Percentiles rank a stretch among this genome's conserved stretches.
Evolutionary conservation across 2,888 invertebrate genomes (phyloP).

Genomic region (Lysandra coridon): DNA sequence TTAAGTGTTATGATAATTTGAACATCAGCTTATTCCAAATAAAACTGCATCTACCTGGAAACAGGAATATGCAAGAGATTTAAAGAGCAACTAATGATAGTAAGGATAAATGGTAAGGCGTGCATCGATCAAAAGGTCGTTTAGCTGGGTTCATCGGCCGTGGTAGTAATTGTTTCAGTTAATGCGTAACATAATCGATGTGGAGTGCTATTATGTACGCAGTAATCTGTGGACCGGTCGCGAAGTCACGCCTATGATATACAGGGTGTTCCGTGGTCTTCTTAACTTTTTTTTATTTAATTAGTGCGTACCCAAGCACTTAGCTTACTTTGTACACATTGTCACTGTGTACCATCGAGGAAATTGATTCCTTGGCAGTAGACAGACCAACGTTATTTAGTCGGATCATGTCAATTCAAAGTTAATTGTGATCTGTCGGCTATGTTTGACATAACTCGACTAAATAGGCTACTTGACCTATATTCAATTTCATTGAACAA

Average conservation of each 20-base stretch:
- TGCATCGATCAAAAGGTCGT: slow-evolving; percentile 43
- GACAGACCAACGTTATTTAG: no score
- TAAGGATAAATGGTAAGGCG: slow-evolving; percentile 7
- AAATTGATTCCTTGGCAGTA: no score
- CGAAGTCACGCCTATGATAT: slow-evolving; percentile 61
- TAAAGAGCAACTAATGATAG: not conserved
- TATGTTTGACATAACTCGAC: no score
- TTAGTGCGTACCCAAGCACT: not conserved
- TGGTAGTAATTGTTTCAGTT: slow-evolving; percentile 57
- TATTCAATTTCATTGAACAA: no score
- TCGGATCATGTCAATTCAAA: no score
- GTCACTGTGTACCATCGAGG: not conserved
- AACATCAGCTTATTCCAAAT: not conserved
- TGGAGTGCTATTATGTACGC: slow-evolving; percentile 54
- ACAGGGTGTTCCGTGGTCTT: slow-evolving; percentile 46
- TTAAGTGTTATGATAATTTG: not conserved
- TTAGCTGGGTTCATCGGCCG: slow-evolving; percentile 41
- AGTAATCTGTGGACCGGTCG: slow-evolving; percentile 65
- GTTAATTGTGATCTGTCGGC: no score
- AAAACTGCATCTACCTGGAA: slow-evolving; percentile 2
- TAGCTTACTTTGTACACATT: not conserved
- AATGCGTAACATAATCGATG: slow-evolving; percentile 61
- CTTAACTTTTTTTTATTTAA: not conserved
- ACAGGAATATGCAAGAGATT: not conserved
- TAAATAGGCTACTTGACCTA: no score